Conservation (phyloP, 2,888 invertebrate species). For the Acanthosoma haemorrhoidale region DNA sequence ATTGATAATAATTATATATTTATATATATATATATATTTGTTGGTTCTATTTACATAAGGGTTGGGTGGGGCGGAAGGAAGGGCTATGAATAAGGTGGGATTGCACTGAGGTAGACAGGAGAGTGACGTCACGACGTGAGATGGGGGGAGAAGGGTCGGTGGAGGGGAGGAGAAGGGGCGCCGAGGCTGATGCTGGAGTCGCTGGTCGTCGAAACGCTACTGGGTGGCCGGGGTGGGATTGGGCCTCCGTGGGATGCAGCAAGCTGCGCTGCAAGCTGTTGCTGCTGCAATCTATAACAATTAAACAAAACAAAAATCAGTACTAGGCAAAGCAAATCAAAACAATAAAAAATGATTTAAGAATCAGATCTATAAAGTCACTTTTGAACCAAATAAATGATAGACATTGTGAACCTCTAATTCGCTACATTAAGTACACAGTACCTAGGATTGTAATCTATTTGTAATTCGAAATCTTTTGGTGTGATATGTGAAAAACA, state of each 20-base stretch:
- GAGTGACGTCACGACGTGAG: constrained; percentile 24
- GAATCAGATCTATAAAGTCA: too few species aligned
- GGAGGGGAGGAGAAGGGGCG: constrained; percentile 42
- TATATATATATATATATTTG: constrained; percentile 23
- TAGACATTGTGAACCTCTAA: too few species aligned
- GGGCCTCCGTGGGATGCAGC: constrained; percentile 41
- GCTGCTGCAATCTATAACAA: constrained; percentile 44
- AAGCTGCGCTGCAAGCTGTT: constrained; percentile 44
- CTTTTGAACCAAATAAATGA: too few species aligned
- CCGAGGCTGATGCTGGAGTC: constrained; percentile 43
- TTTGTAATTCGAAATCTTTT: too few species aligned
- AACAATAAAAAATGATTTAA: too few species aligned
- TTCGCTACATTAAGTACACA: too few species aligned
- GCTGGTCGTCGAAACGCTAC: constrained; percentile 41
- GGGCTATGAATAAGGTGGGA: constrained; percentile 29
- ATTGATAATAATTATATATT: constrained; percentile 7
- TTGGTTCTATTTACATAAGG: constrained; percentile 30
- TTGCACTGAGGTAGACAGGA: constrained; percentile 14
- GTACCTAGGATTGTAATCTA: too few species aligned
- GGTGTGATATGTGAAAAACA: too few species aligned
- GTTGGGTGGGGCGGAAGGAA: constrained; percentile 29
- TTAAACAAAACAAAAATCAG: too few species aligned
- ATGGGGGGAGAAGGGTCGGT: constrained; percentile 39
- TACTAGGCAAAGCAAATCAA: too few species aligned
- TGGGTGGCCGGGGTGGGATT: constrained; percentile 40